A percentile compares a stretch with the other conserved stretches of the same genome.
These are phyloP conservation scores for Lagopus muta DNA, from an alignment of 2,113 vertebrate genomes.

Conservation along the genomic window DNA sequence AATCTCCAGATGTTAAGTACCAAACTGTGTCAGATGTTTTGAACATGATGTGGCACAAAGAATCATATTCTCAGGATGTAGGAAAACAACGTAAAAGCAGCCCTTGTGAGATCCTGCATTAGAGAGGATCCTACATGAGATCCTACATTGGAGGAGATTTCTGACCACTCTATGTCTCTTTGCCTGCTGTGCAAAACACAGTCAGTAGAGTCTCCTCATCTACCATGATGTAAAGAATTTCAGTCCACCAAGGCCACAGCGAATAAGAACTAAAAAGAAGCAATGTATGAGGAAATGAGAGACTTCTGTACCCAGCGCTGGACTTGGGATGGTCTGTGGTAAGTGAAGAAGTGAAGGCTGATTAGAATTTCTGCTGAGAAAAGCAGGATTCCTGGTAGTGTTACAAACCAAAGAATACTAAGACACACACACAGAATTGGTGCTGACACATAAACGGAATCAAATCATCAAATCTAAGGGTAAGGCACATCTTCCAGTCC, in stretches of 20 bases:
- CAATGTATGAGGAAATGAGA: background rate
- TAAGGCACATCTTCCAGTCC: background rate
- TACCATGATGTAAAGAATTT: fast-evolving
- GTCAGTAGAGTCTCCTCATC: background rate
- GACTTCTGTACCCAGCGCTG: background rate
- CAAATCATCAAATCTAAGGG: background rate
- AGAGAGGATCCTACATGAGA: background rate
- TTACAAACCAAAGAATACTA: background rate
- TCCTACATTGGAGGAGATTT: background rate
- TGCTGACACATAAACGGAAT: background rate
- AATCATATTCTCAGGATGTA: background rate
- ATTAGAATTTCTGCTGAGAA: background rate
- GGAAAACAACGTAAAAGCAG: background rate
- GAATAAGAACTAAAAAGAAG: background rate
- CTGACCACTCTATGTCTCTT: background rate
- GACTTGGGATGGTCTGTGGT: background rate
- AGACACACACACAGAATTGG: background rate
- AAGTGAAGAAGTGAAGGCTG: background rate
- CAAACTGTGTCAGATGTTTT: background rate
- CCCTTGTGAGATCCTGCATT: background rate
- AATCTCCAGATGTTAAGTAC: background rate
- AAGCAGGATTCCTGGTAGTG: background rate
- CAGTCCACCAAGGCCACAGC: background rate
- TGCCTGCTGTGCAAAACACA: background rate
- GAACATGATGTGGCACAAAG: background rate